Evolutionary conservation across 1,140 invertebrate species (phyloP).

Genomic region (Hycleus phaleratus): DNA sequence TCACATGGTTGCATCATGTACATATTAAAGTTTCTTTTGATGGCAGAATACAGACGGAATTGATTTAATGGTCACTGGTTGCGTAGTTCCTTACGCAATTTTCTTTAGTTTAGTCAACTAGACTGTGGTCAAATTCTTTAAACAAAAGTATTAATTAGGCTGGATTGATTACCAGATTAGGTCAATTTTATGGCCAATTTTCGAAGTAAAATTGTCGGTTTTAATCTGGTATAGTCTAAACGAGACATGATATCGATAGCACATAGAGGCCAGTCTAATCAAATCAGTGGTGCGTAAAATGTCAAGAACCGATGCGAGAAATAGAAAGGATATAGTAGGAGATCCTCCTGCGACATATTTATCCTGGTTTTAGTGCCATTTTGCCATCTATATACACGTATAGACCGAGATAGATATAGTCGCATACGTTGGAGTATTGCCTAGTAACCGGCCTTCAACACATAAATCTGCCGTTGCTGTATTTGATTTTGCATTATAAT

Average conservation of each 20-base stretch:
- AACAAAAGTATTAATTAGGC: no score
- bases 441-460: background rate
- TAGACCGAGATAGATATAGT: no score
- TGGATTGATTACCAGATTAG: no score
- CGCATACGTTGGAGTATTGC: no score
- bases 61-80: conserved; percentile 13
- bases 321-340: conserved; percentile 8
- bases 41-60: background rate
- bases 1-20: conserved; percentile 10
- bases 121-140: no score
- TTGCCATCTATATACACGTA: no score
- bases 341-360: conserved; percentile 20
- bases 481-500: conserved; percentile 21
- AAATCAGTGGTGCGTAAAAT: conserved; percentile 5
- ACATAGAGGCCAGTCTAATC: conserved; percentile 16
- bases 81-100: background rate
- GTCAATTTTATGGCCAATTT: background rate
- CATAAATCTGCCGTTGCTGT: conserved; percentile 14
- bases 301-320: conserved; percentile 19
- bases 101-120: no score
- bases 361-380: conserved; percentile 11
- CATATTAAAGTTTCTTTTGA: background rate
- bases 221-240: no score
- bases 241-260: conserved; percentile 16
- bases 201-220: no score